These are phyloP conservation scores for Dicyrtomina minuta DNA, from an alignment of 2,888 invertebrate species.

Conservation along the genomic window DNA sequence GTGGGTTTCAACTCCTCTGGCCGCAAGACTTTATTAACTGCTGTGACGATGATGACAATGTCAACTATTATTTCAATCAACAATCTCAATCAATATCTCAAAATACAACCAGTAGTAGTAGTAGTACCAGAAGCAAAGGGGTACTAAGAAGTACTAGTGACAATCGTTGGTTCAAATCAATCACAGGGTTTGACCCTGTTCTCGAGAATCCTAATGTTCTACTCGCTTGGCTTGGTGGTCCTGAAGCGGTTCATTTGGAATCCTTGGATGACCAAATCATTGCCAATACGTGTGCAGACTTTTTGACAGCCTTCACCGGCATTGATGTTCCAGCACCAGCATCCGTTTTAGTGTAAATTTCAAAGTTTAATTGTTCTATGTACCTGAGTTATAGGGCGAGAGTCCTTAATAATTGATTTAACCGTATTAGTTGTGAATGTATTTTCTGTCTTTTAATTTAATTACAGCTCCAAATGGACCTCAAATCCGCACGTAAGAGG, in stretches of 20 bases:
- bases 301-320: slow-evolving; percentile 61
- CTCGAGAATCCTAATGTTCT: slow-evolving; percentile 61
- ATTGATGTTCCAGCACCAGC: slow-evolving; percentile 60
- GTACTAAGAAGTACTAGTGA: not conserved
- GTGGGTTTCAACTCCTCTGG: slow-evolving; percentile 66
- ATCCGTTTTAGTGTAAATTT: slow-evolving; percentile 59
- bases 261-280: slow-evolving; percentile 60
- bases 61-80: not conserved
- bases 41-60: slow-evolving; percentile 39
- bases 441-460: slow-evolving; percentile 5
- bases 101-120: not conserved
- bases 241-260: slow-evolving; percentile 64
- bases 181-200: slow-evolving; percentile 67
- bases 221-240: slow-evolving; percentile 68
- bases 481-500: slow-evolving; percentile 63
- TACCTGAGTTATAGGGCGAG: too few relatives aligned
- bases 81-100: not conserved
- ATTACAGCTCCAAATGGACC: slow-evolving; percentile 62
- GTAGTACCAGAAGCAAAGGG: not conserved
- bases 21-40: slow-evolving; percentile 51
- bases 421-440: slow-evolving; percentile 17
- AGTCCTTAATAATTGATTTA: not conserved
- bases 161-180: slow-evolving; percentile 66
- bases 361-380: not conserved
- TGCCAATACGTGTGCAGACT: slow-evolving; percentile 60